These are phyloP conservation scores for Saimiri boliviensis DNA, from an alignment of 2,113 vertebrate genomes.

Conservation along the genomic window DNA sequence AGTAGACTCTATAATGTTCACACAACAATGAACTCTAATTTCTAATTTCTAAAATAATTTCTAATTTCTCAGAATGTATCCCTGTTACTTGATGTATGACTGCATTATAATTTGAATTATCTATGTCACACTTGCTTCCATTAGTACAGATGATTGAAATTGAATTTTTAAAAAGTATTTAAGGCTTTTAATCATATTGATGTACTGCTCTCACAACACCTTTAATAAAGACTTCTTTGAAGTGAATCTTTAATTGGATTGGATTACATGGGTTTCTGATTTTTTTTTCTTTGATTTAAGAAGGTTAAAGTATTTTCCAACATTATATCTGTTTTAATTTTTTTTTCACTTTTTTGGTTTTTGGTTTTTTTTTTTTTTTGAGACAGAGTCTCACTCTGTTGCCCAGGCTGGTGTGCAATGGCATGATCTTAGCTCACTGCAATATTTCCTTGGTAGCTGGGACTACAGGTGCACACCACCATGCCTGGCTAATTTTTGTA, in stretches of 20 bases:
- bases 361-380: too few species aligned
- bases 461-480: too few species aligned
- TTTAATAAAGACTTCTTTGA: not conserved
- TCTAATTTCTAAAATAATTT: not conserved
- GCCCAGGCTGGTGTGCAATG: too few species aligned
- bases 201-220: not conserved
- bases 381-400: too few species aligned
- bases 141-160: slow-evolving; percentile 23
- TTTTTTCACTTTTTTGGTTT: too few species aligned
- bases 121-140: not conserved
- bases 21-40: not conserved
- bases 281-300: not conserved
- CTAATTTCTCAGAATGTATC: not conserved
- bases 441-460: too few species aligned
- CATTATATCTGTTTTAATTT: not conserved
- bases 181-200: slow-evolving; percentile 21
- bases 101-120: not conserved
- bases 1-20: not conserved
- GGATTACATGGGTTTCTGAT: not conserved
- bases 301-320: slow-evolving; percentile 19
- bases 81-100: not conserved
- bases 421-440: too few species aligned
- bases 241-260: slow-evolving; percentile 15
- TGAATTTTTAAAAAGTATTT: not conserved
- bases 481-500: too few species aligned